Evolutionary conservation across 1,140 invertebrate species (phyloP), one percentile per base, ranked within the genome.

Genomic region (Stegodyphus dumicola): DNA sequence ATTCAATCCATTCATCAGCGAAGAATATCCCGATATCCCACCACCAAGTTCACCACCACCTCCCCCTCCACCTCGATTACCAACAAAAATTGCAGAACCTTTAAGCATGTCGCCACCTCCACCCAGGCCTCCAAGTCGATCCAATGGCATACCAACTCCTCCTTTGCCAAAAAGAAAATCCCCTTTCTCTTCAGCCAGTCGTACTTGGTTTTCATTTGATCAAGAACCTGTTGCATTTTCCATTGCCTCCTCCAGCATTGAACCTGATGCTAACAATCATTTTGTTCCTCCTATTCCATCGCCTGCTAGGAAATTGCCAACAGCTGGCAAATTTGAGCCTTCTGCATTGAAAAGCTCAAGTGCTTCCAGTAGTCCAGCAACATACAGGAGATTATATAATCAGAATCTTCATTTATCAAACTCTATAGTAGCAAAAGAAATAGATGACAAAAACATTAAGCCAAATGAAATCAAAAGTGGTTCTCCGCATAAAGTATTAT

Each of bases 21-120:
- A 77, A 10, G 66, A 86, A 18, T 77, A 64, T 7, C 84, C 67
- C 17, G 78, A 87, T 56, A 65, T 87, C 11, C 86, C 86, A 4
- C 79, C 79, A n/a, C 86, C 86, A 48, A 87, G 48, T 60, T 80
- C 81, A 18, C 86, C 86, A 13, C 87, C 87, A 6, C 87, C 87
- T 2, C 86, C 86, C 18, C 84, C 81, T 9, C 86, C 81, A 33
- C 87, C 78, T 6, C 51, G 78, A 10, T 17, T 84, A 6, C 81
- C 77, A 5, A 33, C 60, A 15, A 71, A 66, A 33, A 75, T 6
- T n/a, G 18, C 51, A n/a, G 76, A 86, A 54, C n/a, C 65, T 15
- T n/a, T 33, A 3, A 51, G 15, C 64, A 18, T 77, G 49, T 83
- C 86, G 4, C 79, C 87, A 6, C 85, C 85, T 51, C 86, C 86